Evolutionary conservation across 2,113 vertebrate species (phyloP).

Genomic region (Oreochromis spilurus): DNA sequence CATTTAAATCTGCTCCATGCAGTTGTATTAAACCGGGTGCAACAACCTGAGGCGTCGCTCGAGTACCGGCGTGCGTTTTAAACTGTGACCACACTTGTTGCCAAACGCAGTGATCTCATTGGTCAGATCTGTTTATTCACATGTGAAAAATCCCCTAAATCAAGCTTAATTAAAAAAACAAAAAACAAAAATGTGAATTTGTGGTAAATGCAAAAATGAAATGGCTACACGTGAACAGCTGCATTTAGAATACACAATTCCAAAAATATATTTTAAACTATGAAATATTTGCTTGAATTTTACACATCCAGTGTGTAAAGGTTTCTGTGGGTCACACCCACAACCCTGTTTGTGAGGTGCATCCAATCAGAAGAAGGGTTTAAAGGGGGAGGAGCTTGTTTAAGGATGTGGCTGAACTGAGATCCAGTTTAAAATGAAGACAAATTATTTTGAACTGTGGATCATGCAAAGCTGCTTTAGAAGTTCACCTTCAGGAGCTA

Average conservation of each 20-base stretch:
- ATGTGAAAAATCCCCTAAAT: background rate
- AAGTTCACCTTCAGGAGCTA: background rate
- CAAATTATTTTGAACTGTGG: background rate
- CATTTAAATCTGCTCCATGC: background rate
- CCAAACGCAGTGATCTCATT: background rate
- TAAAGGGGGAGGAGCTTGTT: background rate
- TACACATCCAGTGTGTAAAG: background rate
- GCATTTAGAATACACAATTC: background rate
- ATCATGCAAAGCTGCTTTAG: background rate
- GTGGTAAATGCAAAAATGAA: background rate
- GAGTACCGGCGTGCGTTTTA: background rate
- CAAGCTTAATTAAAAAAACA: background rate
- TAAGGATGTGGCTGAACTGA: background rate
- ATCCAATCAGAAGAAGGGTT: background rate
- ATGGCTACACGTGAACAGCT: background rate
- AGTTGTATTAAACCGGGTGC: background rate
- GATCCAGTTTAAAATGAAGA: background rate
- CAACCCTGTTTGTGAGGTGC: background rate
- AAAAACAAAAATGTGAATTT: rapidly evolving
- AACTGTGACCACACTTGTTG: background rate
- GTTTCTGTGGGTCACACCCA: background rate
- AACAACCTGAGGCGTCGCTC: background rate
- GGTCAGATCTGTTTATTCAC: background rate
- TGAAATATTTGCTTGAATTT: background rate
- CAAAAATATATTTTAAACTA: background rate